These are phyloP conservation scores for Apamea sordens DNA, from an alignment of 2,888 invertebrate species.

Conservation along the genomic window DNA sequence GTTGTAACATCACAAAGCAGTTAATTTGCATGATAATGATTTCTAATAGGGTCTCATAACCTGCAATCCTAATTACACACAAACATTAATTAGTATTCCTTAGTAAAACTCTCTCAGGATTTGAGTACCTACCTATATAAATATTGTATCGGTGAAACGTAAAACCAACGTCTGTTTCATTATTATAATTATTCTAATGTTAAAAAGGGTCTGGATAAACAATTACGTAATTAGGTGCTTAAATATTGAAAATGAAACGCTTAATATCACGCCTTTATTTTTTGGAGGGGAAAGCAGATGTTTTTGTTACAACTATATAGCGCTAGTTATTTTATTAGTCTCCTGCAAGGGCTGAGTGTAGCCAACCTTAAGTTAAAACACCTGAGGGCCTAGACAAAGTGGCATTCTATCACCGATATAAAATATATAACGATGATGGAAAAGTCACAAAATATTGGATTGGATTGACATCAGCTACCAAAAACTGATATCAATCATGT, in stretches of 20 bases:
- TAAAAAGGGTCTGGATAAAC: slow-evolving; percentile 13
- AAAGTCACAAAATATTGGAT: not conserved
- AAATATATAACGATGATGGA: not conserved
- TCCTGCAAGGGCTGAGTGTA: not conserved
- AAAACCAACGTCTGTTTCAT: slow-evolving; percentile 12
- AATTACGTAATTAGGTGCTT: slow-evolving; percentile 27
- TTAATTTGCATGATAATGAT: slow-evolving; percentile 67
- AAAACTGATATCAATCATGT: not conserved
- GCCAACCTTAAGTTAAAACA: not conserved
- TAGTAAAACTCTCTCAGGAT: slow-evolving; percentile 48
- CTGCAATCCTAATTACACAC: slow-evolving; percentile 59
- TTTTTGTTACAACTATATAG: not conserved
- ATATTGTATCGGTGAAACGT: slow-evolving; percentile 33
- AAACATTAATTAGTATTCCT: slow-evolving; percentile 60
- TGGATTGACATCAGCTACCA: not conserved
- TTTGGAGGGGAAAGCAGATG: not conserved
- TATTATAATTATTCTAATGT: slow-evolving; percentile 9
- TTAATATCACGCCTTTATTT: not conserved
- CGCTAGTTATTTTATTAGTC: not conserved
- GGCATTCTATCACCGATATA: not conserved
- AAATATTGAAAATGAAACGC: slow-evolving; percentile 19
- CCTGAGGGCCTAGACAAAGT: not conserved
- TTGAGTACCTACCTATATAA: slow-evolving; percentile 30
- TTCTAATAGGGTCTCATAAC: slow-evolving; percentile 50
- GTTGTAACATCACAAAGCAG: slow-evolving; percentile 20